Evolutionary conservation across 2,888 invertebrate genomes (phyloP).

Genomic region (Miltochrista miniata): DNA sequence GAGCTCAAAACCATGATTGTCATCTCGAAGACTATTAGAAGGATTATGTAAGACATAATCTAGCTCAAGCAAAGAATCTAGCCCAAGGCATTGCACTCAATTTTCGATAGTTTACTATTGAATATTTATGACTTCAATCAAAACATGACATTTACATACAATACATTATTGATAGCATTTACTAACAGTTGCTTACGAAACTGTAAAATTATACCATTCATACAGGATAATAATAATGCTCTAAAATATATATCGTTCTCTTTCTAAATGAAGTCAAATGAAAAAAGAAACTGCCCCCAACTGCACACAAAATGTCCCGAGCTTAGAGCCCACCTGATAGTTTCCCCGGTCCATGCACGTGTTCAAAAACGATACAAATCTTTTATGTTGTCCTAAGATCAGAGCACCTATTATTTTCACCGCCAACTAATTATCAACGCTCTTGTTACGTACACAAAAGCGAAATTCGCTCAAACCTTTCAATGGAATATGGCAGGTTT

Average conservation of each 20-base stretch:
- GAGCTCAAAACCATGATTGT: too few relatives aligned
- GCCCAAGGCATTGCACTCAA: background rate
- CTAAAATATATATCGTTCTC: too few relatives aligned
- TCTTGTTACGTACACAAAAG: slow-evolving; percentile 44
- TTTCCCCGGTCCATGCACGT: slow-evolving; percentile 71
- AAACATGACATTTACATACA: background rate
- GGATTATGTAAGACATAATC: too few relatives aligned
- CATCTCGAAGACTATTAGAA: too few relatives aligned
- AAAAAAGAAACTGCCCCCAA: slow-evolving; percentile 32
- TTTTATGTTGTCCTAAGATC: slow-evolving; percentile 62
- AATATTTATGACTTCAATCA: slow-evolving; percentile 3
- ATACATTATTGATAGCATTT: background rate
- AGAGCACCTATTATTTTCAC: slow-evolving; percentile 48
- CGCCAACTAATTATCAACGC: slow-evolving; percentile 57
- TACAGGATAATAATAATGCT: too few relatives aligned
- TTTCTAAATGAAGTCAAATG: slow-evolving; percentile 1
- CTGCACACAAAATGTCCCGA: slow-evolving; percentile 53
- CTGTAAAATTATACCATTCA: background rate
- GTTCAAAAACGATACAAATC: slow-evolving; percentile 70
- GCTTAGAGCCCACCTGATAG: slow-evolving; percentile 69
- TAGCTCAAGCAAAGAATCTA: background rate
- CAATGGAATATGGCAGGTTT: slow-evolving; percentile 49
- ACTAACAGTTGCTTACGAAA: slow-evolving; percentile 1
- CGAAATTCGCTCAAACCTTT: slow-evolving; percentile 42
- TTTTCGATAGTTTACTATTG: background rate